Evolutionary conservation across 2,113 vertebrate genomes (phyloP), one percentile per base, ranked within the genome.

Genomic region (Holacanthus passer): DNA sequence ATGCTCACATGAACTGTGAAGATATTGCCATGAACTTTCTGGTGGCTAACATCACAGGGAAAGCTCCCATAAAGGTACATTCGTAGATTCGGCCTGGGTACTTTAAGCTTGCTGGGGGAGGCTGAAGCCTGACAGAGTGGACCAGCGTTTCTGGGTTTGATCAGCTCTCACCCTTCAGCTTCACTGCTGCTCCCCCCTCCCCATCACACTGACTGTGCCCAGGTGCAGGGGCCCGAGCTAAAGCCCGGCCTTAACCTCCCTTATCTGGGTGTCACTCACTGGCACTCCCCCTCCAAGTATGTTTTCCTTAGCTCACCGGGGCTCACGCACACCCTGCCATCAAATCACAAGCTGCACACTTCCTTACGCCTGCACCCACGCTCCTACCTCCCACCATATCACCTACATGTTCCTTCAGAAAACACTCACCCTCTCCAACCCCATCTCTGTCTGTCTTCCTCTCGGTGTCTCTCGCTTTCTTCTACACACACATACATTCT

Each of bases 21-120:
- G 98, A 99, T 84, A 99, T 99, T 55, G 98, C 98, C 73, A 99
- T 99, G 97, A 99, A 99, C 90, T 99, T 99, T 89, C 95, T 99
- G 22, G 98, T 99, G 79, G 97, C 98, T 3, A 99, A 99, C 79
- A 96, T 99, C 90, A 99, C 98, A 1, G 98, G 98, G 72, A 99
- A 99, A 92, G 98, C 97, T 0, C 98, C 98, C 71, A 99, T 99
- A 92, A 99, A 99, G 98, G 98, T 99, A 92, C 58, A 17, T 72
- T 70, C 50, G 50, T n/a, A 31, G 20, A 22, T 56, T 56, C 50
- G 32, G 9, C 27, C 31, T 56, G 20, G 11, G 41, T 83, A 69
- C 72, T 77, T 63, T 55, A 27, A 53, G 31, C 56, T 80, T 60
- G 32, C 37, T 22, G 56, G 74, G 77, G 72, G 87, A 76, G 55